Base-by-base conservation (phyloP, 2,888 invertebrate genomes). In the Synergus itoensis region DNA sequence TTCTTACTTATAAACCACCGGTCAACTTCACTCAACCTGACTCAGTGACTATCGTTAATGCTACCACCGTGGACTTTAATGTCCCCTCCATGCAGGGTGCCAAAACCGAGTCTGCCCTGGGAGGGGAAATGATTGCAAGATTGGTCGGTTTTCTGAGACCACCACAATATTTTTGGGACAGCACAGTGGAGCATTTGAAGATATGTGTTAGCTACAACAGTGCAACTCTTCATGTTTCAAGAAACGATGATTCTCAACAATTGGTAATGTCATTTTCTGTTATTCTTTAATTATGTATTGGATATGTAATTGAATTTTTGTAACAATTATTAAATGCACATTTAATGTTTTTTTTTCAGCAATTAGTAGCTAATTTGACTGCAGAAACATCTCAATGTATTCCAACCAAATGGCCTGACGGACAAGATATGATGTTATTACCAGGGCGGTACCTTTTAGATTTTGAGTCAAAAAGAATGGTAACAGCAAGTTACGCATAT, bases 11-110 rank as follows among this genome's bases (percentile, higher is more conserved):
- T 91, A 95, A 96, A 86, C 96, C 96, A 90, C 98, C 98, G 0
- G 96, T 96, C 0, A 97, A 99, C 92, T 95, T 95, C 91, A 95
- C 96, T 45, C 97, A 98, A 89, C 99, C 99, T 0, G 99, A 99
- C 89, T 96, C 95, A 82, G 98, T 98, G 18, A 94, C 95, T 0
- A 96, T 98, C 63, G 96, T 98, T 7, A 97, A 97, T 88, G 96
- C 97, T 4, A 97, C 98, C 0, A 96, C 96, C 65, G 96, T 93
- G 43, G 96, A 96, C 86, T 96, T 97, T 92, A 95, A 95, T 43
- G 95, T 96, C 0, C 96, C 96, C 0, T 94, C 95, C 0, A 95
- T 95, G 92, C 92, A 93, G 7, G 94, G 95, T 76, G 94, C 95
- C 4, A 94, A 95, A 84, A 95, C 95, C 9, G 96, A 96, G 87